phyloP scores from a whole-genome alignment of 2,888 invertebrate species.

The Phalangium opilio region DNA sequence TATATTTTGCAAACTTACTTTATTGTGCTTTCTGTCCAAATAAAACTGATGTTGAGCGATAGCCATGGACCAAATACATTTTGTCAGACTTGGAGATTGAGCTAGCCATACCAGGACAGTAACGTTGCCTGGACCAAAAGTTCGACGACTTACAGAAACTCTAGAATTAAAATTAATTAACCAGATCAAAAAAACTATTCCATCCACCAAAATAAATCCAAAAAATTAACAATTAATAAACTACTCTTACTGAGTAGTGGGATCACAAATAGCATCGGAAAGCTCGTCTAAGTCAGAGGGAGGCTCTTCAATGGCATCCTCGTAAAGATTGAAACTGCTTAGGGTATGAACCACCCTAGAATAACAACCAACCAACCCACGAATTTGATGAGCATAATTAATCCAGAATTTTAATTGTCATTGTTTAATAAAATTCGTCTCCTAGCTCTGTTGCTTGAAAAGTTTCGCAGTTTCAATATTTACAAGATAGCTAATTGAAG shows the following conservation, averaged over 20 bases:
- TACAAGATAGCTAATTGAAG: no score
- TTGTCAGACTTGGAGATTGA: constrained; percentile 35
- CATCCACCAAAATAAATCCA: no score
- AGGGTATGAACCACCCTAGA: constrained; percentile 35
- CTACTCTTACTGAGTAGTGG: constrained; percentile 37
- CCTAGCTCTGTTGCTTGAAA: no score
- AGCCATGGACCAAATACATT: constrained; percentile 41
- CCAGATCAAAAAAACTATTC: no score
- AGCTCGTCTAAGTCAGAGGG: constrained; percentile 34
- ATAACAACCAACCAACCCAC: neutral
- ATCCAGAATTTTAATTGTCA: no score
- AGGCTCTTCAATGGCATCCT: constrained; percentile 35
- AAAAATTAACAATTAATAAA: neutral
- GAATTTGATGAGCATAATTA: no score
- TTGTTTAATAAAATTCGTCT: no score
- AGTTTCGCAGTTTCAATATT: no score
- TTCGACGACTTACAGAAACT: constrained; percentile 36
- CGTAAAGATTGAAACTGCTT: constrained; percentile 37
- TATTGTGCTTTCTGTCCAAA: constrained; percentile 29
- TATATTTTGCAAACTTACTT: constrained; percentile 9
- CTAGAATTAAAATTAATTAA: constrained; percentile 25
- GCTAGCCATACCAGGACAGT: constrained; percentile 34
- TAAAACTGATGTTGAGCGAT: constrained; percentile 42
- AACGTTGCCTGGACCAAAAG: constrained; percentile 36
- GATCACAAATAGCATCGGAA: constrained; percentile 37